Conservation (phyloP, 2,888 invertebrate species). For the Parthenolecanium corni region DNA sequence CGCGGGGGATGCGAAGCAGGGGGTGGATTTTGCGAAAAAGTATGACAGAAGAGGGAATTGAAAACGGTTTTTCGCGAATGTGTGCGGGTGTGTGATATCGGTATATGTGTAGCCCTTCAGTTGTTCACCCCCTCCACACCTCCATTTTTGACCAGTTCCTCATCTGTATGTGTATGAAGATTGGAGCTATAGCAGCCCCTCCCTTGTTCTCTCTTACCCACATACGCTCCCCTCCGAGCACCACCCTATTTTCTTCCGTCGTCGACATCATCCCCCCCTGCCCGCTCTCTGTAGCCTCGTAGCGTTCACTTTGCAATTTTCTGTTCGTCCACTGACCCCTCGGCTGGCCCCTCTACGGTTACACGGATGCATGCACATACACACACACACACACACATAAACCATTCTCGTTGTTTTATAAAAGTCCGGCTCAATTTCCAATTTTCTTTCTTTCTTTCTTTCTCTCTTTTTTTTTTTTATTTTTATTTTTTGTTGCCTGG, state of each 20-base stretch:
- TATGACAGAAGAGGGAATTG: too few relatives aligned
- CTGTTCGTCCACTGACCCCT: background rate
- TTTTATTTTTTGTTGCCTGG: background rate
- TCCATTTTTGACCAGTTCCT: background rate
- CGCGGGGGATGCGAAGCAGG: too few relatives aligned
- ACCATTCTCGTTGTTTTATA: slow-evolving; percentile 24
- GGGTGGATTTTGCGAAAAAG: too few relatives aligned
- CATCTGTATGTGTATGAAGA: background rate
- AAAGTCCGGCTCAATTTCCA: slow-evolving; percentile 27
- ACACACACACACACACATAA: background rate
- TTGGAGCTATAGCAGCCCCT: background rate
- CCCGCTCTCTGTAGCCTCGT: background rate
- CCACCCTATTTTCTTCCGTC: slow-evolving; percentile 1
- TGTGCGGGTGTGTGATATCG: too few relatives aligned
- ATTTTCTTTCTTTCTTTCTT: slow-evolving; percentile 18
- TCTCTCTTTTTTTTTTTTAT: background rate
- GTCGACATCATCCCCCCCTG: slow-evolving; percentile 1
- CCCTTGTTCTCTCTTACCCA: background rate
- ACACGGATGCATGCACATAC: too few relatives aligned
- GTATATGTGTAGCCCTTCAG: too few relatives aligned
- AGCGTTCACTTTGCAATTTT: slow-evolving; percentile 12
- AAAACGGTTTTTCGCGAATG: too few relatives aligned
- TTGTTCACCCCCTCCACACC: background rate
- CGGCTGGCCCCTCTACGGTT: background rate
- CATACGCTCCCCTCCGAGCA: background rate